These are phyloP conservation scores for Balearica regulorum DNA, from an alignment of 2,797 vertebrate genomes.

Conservation along the genomic window DNA sequence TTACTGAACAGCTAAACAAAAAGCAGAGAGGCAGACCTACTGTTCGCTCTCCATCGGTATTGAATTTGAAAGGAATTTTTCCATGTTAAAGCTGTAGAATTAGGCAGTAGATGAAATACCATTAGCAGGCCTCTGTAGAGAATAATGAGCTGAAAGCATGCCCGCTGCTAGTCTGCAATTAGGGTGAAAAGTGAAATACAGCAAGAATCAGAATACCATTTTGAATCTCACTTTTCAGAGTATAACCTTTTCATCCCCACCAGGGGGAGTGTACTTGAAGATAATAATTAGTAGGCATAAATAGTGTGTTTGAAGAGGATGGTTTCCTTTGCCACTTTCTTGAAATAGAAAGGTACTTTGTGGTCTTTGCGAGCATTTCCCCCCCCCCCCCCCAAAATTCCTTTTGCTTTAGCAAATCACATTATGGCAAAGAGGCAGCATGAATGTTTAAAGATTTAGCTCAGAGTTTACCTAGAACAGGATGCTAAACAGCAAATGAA, in stretches of 20 bases:
- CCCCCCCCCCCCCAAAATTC: neutral
- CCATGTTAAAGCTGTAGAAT: slow-evolving; percentile 18
- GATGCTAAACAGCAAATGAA: neutral
- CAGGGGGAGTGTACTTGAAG: slow-evolving; percentile 42
- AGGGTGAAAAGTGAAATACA: slow-evolving; percentile 48
- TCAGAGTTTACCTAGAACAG: neutral
- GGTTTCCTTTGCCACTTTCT: neutral
- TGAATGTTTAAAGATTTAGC: neutral
- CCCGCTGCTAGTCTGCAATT: slow-evolving; percentile 4
- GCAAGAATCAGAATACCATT: neutral
- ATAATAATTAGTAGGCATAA: neutral
- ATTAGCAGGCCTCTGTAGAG: slow-evolving; percentile 27
- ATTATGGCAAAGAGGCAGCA: neutral
- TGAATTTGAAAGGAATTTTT: slow-evolving; percentile 43
- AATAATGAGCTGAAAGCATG: slow-evolving; percentile 49
- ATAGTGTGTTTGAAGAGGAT: neutral
- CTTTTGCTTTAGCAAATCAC: neutral
- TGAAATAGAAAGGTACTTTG: slow-evolving; percentile 27
- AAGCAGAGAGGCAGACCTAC: slow-evolving; percentile 18
- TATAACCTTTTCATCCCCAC: slow-evolving; percentile 49
- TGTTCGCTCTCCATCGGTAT: neutral
- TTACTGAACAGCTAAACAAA: slow-evolving; percentile 51
- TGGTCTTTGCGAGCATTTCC: neutral
- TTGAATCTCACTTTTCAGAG: neutral
- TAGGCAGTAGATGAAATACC: slow-evolving; percentile 19